These are phyloP conservation scores for Drosophila demipolita DNA, from an alignment of 2,888 invertebrate species.

Conservation along the genomic window DNA sequence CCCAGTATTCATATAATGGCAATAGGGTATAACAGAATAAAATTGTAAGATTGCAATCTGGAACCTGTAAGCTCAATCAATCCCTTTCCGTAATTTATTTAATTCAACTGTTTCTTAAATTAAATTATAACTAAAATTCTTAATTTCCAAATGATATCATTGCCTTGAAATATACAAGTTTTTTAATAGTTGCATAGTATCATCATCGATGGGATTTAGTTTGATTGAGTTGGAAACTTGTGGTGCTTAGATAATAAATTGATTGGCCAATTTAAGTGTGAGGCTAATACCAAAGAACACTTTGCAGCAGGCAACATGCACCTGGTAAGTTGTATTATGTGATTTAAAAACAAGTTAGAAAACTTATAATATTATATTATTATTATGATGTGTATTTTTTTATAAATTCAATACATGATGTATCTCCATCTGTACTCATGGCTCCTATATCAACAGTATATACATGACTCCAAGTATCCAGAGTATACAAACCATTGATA, in stretches of 20 bases:
- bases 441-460: not conserved
- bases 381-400: not conserved
- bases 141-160: not conserved
- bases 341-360: not conserved
- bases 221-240: constrained; percentile 41
- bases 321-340: not conserved
- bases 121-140: not conserved
- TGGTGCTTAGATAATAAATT: constrained; percentile 48
- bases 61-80: not conserved
- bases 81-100: not conserved
- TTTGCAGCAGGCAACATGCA: constrained; percentile 5
- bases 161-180: not conserved
- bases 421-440: not conserved
- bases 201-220: constrained; percentile 20
- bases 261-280: constrained; percentile 48
- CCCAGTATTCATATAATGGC: not conserved
- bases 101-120: not conserved
- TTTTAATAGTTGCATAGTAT: not conserved
- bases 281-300: constrained; percentile 6
- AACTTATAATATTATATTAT: not conserved
- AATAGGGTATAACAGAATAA: not conserved
- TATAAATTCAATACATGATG: not conserved
- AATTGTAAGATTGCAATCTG: not conserved
- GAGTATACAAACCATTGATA: not conserved
- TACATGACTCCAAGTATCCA: not conserved